Percentiles rank a stretch among this genome's conserved stretches.
Evolutionary conservation across 1,140 invertebrate genomes (phyloP).

Genomic region (Chelonus insularis): DNA sequence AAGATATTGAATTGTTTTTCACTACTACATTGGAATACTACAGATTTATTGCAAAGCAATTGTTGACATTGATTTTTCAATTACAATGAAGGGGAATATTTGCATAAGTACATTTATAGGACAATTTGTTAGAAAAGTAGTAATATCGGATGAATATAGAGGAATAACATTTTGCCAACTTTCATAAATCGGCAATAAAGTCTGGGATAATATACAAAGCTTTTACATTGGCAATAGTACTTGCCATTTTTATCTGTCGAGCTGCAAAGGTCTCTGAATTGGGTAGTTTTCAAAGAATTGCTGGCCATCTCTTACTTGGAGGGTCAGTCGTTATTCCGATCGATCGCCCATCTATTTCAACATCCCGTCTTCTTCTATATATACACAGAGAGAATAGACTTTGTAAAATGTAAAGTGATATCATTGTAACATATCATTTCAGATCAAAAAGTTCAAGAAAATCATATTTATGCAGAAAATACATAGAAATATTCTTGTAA

Average conservation of each 20-base stretch:
- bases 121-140: not conserved
- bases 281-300: constrained; percentile 2
- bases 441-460: too few relatives aligned
- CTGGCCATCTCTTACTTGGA: not conserved
- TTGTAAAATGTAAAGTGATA: too few relatives aligned
- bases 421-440: too few relatives aligned
- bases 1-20: too few relatives aligned
- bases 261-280: not conserved
- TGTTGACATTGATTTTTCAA: too few relatives aligned
- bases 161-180: not conserved
- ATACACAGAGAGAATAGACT: too few relatives aligned
- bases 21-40: too few relatives aligned
- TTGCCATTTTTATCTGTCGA: constrained; percentile 11
- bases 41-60: too few relatives aligned
- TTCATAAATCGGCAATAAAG: constrained; percentile 14
- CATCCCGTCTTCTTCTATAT: not conserved
- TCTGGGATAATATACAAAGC: not conserved
- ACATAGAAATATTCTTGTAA: too few relatives aligned
- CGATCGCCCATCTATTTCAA: constrained; percentile 10
- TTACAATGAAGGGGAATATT: not conserved
- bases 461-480: too few relatives aligned
- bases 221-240: constrained; percentile 12
- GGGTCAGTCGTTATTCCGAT: constrained; percentile 10
- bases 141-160: too few relatives aligned
- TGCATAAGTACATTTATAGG: not conserved